Evolutionary conservation across 2,113 vertebrate genomes (phyloP), one percentile per base, ranked within the genome.

Genomic region (Genyomyrus donnyi): DNA sequence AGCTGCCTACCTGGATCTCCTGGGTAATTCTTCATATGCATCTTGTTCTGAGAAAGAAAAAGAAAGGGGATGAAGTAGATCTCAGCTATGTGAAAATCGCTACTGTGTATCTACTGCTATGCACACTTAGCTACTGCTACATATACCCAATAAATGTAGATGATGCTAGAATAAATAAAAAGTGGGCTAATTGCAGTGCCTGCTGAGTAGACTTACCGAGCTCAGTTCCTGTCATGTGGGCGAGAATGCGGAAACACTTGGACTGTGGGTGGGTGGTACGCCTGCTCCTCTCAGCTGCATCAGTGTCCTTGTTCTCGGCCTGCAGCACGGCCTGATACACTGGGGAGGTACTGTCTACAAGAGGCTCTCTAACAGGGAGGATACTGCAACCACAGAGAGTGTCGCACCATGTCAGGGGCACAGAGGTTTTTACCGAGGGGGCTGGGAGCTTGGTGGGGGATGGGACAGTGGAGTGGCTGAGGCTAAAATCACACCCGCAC

Each of bases 241-340:
- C 98, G 42, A 99, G 96, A 94, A 96, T 95, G 66, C 95, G 96
- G 91, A 99, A 99, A 92, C 97, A 97, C 91, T 94, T 98, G 83
- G 98, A 99, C 96, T 99, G 98, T 91, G 97, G 93, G 89, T 96
- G 96, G 93, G 95, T 93, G 91, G 97, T 96, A 84, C 96, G 96
- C 77, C 95, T 96, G 48, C 96, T 95, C 97, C 97, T 95, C 8
- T 98, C 96, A 0, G 94, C 95, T 0, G 94, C 91, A 56, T 97
- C 97, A 15, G 11, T 85, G 84, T 95, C 95, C 93, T 95, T 96
- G 91, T 93, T 96, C 91, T 97, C 96, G 56, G 93, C 96, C 94
- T 97, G 96, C 89, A 97, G 94, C 90, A 99, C 97, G 17, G 98
- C 98, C 96, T 98, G 98, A 91, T 98, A 99, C 91, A 99, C 98